Base-by-base conservation (phyloP, 2,888 invertebrate genomes). In the Heteromurus nitidus region DNA sequence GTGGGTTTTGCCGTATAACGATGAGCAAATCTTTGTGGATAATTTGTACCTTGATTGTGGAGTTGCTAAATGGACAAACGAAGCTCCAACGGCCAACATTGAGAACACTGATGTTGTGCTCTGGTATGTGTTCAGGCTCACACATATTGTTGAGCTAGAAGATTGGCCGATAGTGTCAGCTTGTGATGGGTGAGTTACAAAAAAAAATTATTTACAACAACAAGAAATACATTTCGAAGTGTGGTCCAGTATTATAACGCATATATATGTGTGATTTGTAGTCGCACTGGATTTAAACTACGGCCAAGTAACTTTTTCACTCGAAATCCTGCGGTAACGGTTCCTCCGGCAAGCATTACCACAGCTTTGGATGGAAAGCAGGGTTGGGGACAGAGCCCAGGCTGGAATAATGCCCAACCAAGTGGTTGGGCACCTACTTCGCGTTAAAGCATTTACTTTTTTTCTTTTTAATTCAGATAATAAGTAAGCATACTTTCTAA, bases 261-360 rank as follows among this genome's bases (percentile, higher is more conserved):
- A 3, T n/a, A 47, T 47, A 16, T 16, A n/a, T n/a, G 3, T n/a
- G 7, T n/a, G 3, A 3, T 47, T 67, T 70, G n/a, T 36, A 82
- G 84, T 1, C 22, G 11, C 1, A 30, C 47, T 11, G 82, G 82
- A 22, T 83, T 83, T 30, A 20, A 47, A 16, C 47, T 85, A 0
- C 70, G 83, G 28, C 83, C 83, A 16, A 55, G 72, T 18, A 73
- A 69, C 28, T 83, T 85, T 30, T 85, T 85, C 20, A 73, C 11
- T 26, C 24, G 65, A 31, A 85, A 82, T 65, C 85, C 85, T 3
- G 79, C 80, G 1, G 7, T 80, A 11, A 65, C 69, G 24, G 80
- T 77, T 9, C 82, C 84, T 0, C 62, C 53, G 1, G 80, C 70
- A 0, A 70, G 65, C 31, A 55, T 50, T 26, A 72, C 79, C 7